These are phyloP conservation scores for Coendou prehensilis DNA, from an alignment of 2,797 vertebrate species.

Conservation along the genomic window DNA sequence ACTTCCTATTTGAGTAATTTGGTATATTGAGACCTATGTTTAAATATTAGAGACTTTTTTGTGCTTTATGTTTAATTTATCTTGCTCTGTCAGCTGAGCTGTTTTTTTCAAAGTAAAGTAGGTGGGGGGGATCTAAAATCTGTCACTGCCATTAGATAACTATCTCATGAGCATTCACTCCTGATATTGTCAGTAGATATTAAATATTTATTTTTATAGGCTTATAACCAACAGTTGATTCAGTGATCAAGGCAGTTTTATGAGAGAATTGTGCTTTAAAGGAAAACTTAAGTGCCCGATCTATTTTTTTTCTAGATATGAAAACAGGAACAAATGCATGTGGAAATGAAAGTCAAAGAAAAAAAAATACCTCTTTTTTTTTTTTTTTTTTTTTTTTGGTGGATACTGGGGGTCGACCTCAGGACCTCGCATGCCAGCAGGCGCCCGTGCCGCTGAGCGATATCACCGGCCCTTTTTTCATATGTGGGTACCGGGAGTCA, in stretches of 20 bases:
- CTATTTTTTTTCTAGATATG: neutral
- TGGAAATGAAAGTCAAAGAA: slow-evolving; percentile 48
- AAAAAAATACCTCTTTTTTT: neutral
- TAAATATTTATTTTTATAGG: slow-evolving; percentile 57
- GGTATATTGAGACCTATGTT: slow-evolving; percentile 25
- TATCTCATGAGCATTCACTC: neutral
- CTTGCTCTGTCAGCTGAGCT: neutral
- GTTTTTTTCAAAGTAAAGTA: slow-evolving; percentile 29
- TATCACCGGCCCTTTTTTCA: too few species aligned
- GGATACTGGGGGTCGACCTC: too few species aligned
- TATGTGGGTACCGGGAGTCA: too few species aligned
- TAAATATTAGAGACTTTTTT: slow-evolving; percentile 1
- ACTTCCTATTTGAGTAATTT: slow-evolving; percentile 34
- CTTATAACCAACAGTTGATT: neutral
- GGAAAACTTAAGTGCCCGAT: slow-evolving; percentile 4
- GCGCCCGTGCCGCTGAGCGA: too few species aligned
- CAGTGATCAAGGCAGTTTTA: slow-evolving; percentile 5
- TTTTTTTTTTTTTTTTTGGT: neutral
- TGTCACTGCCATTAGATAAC: neutral
- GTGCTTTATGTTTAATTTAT: slow-evolving; percentile 13
- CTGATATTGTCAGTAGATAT: neutral
- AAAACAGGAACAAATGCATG: neutral
- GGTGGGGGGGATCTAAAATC: neutral
- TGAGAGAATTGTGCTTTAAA: slow-evolving; percentile 19
- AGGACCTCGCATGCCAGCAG: too few species aligned